Evolutionary conservation across 2,113 vertebrate genomes (phyloP).

Genomic region (Tor tambroides): DNA sequence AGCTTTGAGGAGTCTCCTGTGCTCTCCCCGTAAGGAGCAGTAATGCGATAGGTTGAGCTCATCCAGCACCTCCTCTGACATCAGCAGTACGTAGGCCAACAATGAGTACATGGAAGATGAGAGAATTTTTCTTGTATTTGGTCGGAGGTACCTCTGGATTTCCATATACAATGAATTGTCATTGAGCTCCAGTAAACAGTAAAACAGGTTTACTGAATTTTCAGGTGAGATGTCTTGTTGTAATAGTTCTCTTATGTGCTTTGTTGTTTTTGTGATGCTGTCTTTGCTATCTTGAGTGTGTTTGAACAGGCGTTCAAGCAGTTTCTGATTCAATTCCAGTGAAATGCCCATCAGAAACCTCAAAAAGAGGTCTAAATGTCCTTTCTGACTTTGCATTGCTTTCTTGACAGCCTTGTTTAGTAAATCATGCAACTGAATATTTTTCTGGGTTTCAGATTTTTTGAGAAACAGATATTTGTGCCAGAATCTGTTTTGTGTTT

Average conservation of each 20-base stretch:
- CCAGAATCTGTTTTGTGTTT: background rate
- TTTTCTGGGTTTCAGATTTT: background rate
- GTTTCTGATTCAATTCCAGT: background rate
- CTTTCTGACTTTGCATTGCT: background rate
- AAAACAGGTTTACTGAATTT: background rate
- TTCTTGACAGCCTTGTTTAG: background rate
- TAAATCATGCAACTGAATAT: background rate
- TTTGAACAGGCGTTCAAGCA: background rate
- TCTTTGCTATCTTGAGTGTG: background rate
- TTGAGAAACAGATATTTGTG: too few species aligned
- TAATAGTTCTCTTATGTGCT: too few species aligned
- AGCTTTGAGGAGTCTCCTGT: background rate
- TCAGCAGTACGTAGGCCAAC: background rate
- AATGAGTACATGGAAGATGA: background rate
- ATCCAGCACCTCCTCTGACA: slow-evolving; percentile 10
- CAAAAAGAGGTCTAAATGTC: slow-evolving; percentile 8
- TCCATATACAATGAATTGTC: background rate
- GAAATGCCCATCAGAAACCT: background rate
- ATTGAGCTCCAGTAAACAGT: background rate
- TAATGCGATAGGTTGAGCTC: background rate
- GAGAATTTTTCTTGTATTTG: accelerated
- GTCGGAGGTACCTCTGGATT: background rate
- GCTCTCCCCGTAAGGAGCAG: too few species aligned
- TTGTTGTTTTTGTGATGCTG: too few species aligned
- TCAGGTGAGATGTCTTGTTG: background rate